Evolutionary conservation across 2,113 vertebrate genomes (phyloP).

Genomic region (Hydrochoerus hydrochaeris): DNA sequence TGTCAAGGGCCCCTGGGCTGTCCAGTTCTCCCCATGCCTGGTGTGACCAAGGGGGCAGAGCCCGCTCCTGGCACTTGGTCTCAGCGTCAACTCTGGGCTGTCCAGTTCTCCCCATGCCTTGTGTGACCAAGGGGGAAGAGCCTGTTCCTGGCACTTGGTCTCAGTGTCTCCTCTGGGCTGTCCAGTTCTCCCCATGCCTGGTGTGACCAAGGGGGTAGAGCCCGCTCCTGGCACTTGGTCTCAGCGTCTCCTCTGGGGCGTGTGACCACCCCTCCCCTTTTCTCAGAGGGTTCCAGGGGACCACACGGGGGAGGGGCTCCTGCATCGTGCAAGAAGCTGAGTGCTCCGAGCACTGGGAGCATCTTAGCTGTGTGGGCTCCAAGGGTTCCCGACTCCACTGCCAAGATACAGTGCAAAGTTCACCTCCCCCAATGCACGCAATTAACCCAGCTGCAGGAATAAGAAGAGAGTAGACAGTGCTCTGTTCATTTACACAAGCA

Average conservation of each 20-base stretch:
- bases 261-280: neutral
- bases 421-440: neutral
- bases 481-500: slow-evolving; percentile 24
- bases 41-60: slow-evolving; percentile 13
- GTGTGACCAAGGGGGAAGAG: no score
- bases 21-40: neutral
- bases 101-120: neutral
- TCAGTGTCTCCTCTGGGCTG: neutral
- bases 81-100: neutral
- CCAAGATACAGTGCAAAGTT: neutral
- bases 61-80: neutral
- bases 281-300: neutral
- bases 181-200: neutral
- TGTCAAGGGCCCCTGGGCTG: neutral
- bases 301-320: neutral
- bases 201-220: slow-evolving; percentile 12
- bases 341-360: neutral
- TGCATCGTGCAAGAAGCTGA: accelerated
- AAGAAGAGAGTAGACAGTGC: slow-evolving; percentile 26
- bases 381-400: no score
- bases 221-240: no score
- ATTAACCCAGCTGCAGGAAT: slow-evolving; percentile 31
- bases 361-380: neutral
- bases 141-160: neutral
- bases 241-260: no score